Conservation (phyloP, 2,113 vertebrate species). For the Platycercus adscitus region DNA sequence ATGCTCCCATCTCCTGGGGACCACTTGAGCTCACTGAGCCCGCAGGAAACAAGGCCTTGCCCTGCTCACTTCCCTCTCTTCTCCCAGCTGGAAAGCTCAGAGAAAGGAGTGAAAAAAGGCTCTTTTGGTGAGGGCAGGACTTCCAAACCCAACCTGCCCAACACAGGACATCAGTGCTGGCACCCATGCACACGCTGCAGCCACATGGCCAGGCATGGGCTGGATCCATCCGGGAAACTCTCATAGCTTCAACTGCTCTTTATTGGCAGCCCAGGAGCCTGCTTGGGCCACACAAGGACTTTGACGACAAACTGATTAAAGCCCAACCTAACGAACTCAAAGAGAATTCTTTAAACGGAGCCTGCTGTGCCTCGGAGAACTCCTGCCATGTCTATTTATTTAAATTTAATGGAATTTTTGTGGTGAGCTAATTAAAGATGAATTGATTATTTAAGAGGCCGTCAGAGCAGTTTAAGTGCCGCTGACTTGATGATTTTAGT, state of each 20-base stretch:
- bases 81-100: background rate
- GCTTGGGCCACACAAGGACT: conserved; percentile 50
- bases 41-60: background rate
- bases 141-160: background rate
- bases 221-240: background rate
- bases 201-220: background rate
- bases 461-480: conserved; percentile 58
- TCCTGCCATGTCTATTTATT: conserved; percentile 68
- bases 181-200: background rate
- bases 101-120: background rate
- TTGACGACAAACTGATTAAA: conserved; percentile 32
- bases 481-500: conserved; percentile 52
- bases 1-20: background rate
- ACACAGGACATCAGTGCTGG: background rate
- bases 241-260: background rate
- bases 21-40: background rate
- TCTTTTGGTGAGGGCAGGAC: background rate
- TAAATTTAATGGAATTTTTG: conserved; percentile 68
- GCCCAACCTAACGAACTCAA: conserved; percentile 50
- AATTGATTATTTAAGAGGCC: conserved; percentile 68
- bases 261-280: background rate
- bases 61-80: background rate
- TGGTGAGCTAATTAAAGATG: conserved; percentile 66
- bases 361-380: conserved; percentile 50
- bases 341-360: conserved; percentile 56